A percentile compares a stretch with the other conserved stretches of the same genome.
phyloP scores from a whole-genome alignment of 2,888 invertebrate species.

The Isotomurus palustris region DNA sequence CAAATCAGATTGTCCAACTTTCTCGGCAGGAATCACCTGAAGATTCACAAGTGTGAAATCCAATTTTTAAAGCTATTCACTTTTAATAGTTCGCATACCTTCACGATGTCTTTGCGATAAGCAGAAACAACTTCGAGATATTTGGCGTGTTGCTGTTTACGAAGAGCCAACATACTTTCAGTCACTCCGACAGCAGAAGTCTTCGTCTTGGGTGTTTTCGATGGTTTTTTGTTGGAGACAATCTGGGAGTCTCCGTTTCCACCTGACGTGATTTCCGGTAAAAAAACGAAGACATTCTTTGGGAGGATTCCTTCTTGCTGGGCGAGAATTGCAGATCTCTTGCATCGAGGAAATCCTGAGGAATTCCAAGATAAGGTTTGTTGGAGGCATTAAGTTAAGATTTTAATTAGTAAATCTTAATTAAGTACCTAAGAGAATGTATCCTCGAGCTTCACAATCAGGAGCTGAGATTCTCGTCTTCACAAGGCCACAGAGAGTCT shows the following conservation, averaged over 20 bases:
- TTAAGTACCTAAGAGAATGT: conserved; percentile 32
- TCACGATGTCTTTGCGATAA: too few species aligned
- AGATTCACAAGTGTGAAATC: too few species aligned
- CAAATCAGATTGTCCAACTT: conserved; percentile 23
- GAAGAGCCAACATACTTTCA: too few species aligned
- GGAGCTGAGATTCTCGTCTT: conserved; percentile 14
- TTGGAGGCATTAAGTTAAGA: background rate
- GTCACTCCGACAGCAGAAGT: too few species aligned
- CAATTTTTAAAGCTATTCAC: too few species aligned
- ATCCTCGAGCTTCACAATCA: conserved; percentile 36
- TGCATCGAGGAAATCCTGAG: conserved; percentile 39
- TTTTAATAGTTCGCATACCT: too few species aligned
- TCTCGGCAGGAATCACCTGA: conserved; percentile 22
- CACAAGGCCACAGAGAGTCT: conserved; percentile 28
- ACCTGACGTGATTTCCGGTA: conserved; percentile 25
- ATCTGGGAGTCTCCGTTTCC: background rate
- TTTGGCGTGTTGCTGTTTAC: too few species aligned
- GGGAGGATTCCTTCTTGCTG: conserved; percentile 41
- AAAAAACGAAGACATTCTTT: conserved; percentile 36
- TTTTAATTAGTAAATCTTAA: background rate
- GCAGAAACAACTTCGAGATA: too few species aligned
- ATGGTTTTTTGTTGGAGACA: too few species aligned
- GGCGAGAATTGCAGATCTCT: conserved; percentile 29
- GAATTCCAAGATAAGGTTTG: background rate
- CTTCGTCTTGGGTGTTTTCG: too few species aligned